These are phyloP conservation scores for Cyanistes caeruleus DNA, from an alignment of 2,113 vertebrate species.

Conservation along the genomic window DNA sequence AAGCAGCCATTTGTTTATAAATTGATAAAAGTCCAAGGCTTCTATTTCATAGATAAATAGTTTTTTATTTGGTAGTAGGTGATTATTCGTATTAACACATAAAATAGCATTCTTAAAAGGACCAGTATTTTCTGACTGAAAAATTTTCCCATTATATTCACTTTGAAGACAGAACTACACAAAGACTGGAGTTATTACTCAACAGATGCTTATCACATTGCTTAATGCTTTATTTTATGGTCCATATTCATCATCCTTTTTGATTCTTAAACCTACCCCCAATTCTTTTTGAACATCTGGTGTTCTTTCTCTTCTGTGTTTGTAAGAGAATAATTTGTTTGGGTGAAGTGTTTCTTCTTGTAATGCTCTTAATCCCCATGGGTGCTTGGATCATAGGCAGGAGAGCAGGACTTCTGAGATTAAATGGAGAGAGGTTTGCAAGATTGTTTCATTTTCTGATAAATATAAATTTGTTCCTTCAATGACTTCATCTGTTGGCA, in stretches of 20 bases:
- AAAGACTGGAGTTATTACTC: conserved; percentile 19
- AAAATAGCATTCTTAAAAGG: neutral
- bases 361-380: conserved; percentile 43
- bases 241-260: conserved; percentile 47
- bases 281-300: conserved; percentile 69
- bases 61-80: neutral
- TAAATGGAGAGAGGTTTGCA: conserved; percentile 18
- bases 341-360: conserved; percentile 22
- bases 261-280: conserved; percentile 54
- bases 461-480: neutral
- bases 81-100: neutral
- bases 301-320: conserved; percentile 22
- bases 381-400: conserved; percentile 20
- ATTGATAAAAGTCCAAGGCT: neutral
- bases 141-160: conserved; percentile 25
- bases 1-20: neutral
- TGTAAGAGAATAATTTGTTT: conserved; percentile 57
- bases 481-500: neutral
- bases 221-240: conserved; percentile 61
- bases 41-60: neutral
- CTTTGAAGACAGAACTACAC: neutral
- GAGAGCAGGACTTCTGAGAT: neutral
- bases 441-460: conserved; percentile 1
- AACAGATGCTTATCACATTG: conserved; percentile 66
- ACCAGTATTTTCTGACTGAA: neutral